phyloP scores from a whole-genome alignment of 2,888 invertebrate species.

The Hydrotaea diabolus region DNA sequence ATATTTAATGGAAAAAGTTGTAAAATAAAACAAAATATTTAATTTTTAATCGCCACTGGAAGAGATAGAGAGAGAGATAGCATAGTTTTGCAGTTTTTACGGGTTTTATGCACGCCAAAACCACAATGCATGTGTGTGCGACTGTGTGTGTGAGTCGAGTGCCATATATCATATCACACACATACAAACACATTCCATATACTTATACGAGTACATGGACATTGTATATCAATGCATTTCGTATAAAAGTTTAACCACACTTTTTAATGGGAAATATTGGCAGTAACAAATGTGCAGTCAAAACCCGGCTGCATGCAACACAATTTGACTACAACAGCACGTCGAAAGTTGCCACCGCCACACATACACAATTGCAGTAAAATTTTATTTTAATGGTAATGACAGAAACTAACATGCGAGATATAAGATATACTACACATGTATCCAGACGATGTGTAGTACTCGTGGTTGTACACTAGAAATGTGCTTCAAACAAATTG shows the following conservation, averaged over 20 bases:
- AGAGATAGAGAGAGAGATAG: neutral
- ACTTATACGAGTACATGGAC: neutral
- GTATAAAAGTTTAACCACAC: conserved; percentile 42
- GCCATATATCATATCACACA: conserved; percentile 27
- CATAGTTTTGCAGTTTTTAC: neutral
- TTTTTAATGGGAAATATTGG: conserved; percentile 40
- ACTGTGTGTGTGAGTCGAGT: neutral
- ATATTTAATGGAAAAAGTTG: conserved; percentile 25
- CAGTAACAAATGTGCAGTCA: conserved; percentile 7
- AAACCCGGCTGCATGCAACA: conserved; percentile 2
- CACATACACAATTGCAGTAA: neutral
- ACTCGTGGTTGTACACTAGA: no score
- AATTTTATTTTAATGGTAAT: neutral
- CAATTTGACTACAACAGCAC: neutral
- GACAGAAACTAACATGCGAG: neutral
- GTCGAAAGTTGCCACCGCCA: conserved; percentile 15
- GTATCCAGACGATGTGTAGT: no score
- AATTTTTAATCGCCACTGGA: conserved; percentile 25
- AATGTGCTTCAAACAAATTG: no score
- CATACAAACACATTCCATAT: neutral
- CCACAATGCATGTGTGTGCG: conserved; percentile 37
- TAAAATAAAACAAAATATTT: conserved; percentile 22
- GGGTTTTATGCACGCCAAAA: conserved; percentile 17
- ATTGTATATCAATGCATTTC: conserved; percentile 4
- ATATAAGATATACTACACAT: no score